A percentile compares a stretch with the other conserved stretches of the same genome.
phyloP scores from a whole-genome alignment of 2,888 invertebrate species.

The Lepeophtheirus nordmannii region DNA sequence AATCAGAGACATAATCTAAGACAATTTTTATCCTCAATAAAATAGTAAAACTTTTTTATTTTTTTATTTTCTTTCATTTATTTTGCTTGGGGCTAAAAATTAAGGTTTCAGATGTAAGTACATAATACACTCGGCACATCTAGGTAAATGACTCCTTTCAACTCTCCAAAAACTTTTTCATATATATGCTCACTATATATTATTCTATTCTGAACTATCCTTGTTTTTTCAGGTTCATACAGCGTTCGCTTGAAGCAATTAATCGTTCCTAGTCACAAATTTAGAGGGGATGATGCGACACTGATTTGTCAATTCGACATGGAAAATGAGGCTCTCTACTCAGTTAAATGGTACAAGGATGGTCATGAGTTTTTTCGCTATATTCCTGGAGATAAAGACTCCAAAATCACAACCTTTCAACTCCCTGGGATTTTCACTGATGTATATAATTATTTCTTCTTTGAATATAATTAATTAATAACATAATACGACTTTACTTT shows the following conservation, averaged over 20 bases:
- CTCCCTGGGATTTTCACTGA: slow-evolving; percentile 21
- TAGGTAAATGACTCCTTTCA: too few relatives aligned
- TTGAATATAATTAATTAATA: background rate
- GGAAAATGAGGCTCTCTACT: slow-evolving; percentile 17
- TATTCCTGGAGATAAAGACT: slow-evolving; percentile 22
- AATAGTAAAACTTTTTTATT: too few relatives aligned
- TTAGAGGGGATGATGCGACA: slow-evolving; percentile 7
- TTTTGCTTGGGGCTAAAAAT: too few relatives aligned
- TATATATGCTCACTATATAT: too few relatives aligned
- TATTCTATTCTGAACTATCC: too few relatives aligned
- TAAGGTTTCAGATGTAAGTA: too few relatives aligned
- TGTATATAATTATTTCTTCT: background rate
- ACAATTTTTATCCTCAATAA: too few relatives aligned
- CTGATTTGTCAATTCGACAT: slow-evolving; percentile 17
- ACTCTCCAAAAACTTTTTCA: too few relatives aligned
- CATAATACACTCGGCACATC: too few relatives aligned
- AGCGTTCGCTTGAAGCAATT: slow-evolving; percentile 1
- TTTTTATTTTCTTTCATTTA: too few relatives aligned
- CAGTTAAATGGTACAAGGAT: slow-evolving; percentile 23
- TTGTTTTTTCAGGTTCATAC: background rate
- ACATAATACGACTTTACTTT: too few relatives aligned
- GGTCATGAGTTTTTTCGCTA: slow-evolving; percentile 21
- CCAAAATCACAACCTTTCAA: slow-evolving; percentile 13
- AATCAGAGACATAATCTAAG: too few relatives aligned
- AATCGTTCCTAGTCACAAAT: slow-evolving; percentile 12